Base-by-base conservation (phyloP, 2,888 invertebrate species). In the Poecilus cupreus region DNA sequence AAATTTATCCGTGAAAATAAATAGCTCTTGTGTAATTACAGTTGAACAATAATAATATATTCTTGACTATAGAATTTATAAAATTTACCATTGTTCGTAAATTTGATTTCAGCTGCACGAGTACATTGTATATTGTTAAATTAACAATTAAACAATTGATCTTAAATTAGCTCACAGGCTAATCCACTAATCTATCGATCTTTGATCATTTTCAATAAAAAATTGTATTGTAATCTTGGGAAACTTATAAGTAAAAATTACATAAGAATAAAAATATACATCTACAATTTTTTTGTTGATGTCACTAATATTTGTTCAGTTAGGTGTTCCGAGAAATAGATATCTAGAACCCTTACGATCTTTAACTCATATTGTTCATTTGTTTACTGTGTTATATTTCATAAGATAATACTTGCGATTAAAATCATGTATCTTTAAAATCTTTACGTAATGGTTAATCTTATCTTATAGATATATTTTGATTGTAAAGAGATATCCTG, bases 401-500 rank as follows among this genome's bases (percentile, higher is more conserved):
- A n/a, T n/a, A n/a, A 49, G 13, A 49, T 18, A 49, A 16, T 49
- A n/a, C n/a, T n/a, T n/a, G 49, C 5, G 49, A 49, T 18, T 49
- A 16, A 16, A 8, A 16, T 49, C 49, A 0, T 49, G 16, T 43
- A 43, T 54, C 54, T 54, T 6, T 22, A 22, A 54, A 11, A 54
- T 6, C 54, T 54, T 54, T 54, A 22, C 54, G 54, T 54, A 54
- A 54, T 54, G n/a, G 4, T 54, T 54, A 54, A 54, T 54, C 20
- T 54, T 22, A n/a, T 49, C 18, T 13, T 49, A 49, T 18, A 43
- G 43, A 3, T 43, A 43, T 10, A 43, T 43, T 43, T 43, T 43
- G 0, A 43, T n/a, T n/a, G n/a, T n/a, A n/a, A n/a, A n/a, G n/a
- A n/a, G n/a, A n/a, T n/a, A n/a, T n/a, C n/a, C n/a, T n/a, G n/a